Evolutionary conservation across 2,888 invertebrate species (phyloP), one percentile per base, ranked within the genome.

Genomic region (Drosophila austrosaltans): DNA sequence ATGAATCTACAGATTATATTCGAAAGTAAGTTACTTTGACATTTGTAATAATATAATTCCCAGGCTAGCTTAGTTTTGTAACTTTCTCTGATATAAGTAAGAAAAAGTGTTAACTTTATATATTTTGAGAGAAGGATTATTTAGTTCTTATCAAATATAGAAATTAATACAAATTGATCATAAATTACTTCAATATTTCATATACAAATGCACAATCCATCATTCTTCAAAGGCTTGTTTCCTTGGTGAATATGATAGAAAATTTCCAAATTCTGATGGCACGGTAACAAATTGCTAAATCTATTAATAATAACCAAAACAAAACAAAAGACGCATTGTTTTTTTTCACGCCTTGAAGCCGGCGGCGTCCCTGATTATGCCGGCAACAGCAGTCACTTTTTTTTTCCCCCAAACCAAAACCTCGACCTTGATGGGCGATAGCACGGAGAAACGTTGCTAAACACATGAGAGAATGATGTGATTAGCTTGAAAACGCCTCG

Each of bases 391-490:
- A 62, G 68, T 58, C 44, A 20, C 30, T 48, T 40, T 32, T 59
- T 25, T 72, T 40, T 28, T 56, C n/a, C 4, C 28, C 28, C 2
- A 28, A 53, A n/a, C 60, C 53, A 12, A 69, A 71, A 74, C 78
- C 79, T 72, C 87, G 87, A 87, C 89, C 83, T 75, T 87, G 77
- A 64, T 70, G 48, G 40, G 54, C 58, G 72, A 86, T 78, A 80
- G 57, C 53, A 39, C 39, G 39, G 32, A 16, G 60, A 28, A 72
- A 40, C 63, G 67, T 78, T 69, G 69, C 67, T 54, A 66, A 66
- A 53, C 76, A 71, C 80, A 82, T 77, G 87, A 66, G 87, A 66
- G 68, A 72, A 69, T 66, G 48, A 56, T 76, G 88, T 88, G 88
- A 86, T 83, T 82, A 70, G 70, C 56, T 66, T 56, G 53, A 30